phyloP scores from a whole-genome alignment of 2,888 invertebrate genomes.

The Aelia acuminata region DNA sequence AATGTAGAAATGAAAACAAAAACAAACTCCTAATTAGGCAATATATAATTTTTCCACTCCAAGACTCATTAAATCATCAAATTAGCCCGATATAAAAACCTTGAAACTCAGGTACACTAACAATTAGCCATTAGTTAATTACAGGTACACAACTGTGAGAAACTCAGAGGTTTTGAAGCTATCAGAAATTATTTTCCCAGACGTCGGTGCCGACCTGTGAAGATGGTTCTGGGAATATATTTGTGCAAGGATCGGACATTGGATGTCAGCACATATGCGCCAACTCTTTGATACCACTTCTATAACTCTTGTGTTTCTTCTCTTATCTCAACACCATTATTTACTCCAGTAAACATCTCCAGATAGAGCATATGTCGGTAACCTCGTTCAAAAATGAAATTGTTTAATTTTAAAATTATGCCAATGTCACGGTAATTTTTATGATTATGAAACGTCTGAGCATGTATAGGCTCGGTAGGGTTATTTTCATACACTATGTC shows the following conservation, averaged over 20 bases:
- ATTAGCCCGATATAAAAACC: background rate
- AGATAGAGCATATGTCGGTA: background rate
- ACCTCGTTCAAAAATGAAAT: background rate
- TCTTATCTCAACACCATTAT: background rate
- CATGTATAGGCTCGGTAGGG: too few species aligned
- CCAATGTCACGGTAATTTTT: background rate
- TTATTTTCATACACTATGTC: too few species aligned
- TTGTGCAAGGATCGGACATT: slow-evolving; percentile 38
- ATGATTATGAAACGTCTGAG: too few species aligned
- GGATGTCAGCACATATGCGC: background rate
- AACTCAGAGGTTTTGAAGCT: background rate
- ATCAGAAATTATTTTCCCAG: slow-evolving; percentile 15
- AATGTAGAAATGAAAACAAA: background rate
- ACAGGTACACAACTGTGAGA: background rate
- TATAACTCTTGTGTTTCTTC: background rate
- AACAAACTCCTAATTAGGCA: background rate
- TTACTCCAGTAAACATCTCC: background rate
- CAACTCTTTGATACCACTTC: slow-evolving; percentile 5
- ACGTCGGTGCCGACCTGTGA: slow-evolving; percentile 1
- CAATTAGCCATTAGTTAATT: background rate
- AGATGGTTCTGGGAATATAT: slow-evolving; percentile 41
- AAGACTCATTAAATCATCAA: slow-evolving; percentile 8
- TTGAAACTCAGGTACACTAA: background rate
- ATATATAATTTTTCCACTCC: background rate
- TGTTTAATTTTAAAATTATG: background rate